Conservation (phyloP, 2,113 vertebrate species). For the Antigone vipio region DNA sequence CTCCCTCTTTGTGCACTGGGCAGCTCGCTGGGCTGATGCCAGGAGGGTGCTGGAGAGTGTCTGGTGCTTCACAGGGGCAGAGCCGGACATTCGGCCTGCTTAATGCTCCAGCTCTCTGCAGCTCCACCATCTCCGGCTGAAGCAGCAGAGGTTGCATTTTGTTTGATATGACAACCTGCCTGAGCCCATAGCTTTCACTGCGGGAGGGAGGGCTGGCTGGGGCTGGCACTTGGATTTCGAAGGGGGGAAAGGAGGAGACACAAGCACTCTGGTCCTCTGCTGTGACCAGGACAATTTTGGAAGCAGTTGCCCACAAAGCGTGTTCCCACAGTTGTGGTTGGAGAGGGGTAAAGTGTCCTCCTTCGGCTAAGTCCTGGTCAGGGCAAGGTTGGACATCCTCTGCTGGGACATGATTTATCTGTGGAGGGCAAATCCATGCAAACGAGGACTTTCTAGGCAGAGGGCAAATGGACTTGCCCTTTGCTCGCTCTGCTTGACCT, state of each 20-base stretch:
- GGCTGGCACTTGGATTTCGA: not conserved
- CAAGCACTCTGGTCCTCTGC: not conserved
- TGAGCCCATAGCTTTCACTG: fast-evolving
- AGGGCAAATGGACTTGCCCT: not conserved
- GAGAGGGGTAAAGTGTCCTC: not conserved
- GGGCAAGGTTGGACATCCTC: not conserved
- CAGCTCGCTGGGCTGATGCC: not conserved
- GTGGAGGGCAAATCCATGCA: not conserved
- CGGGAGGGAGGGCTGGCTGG: not conserved
- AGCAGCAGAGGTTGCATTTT: not conserved
- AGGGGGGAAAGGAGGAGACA: not conserved
- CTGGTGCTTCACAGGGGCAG: not conserved
- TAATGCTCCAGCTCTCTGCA: not conserved
- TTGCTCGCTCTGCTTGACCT: not conserved
- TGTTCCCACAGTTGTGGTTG: fast-evolving
- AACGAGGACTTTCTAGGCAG: not conserved
- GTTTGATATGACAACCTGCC: fast-evolving
- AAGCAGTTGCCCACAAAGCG: fast-evolving
- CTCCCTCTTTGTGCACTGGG: fast-evolving
- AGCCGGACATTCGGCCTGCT: not conserved
- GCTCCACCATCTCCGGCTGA: fast-evolving
- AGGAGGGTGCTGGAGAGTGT: not conserved
- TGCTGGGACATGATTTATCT: fast-evolving
- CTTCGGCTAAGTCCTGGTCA: not conserved
- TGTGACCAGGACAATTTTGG: not conserved